phyloP scores from a whole-genome alignment of 2,113 vertebrate species.

The Chamaetylas fuelleborni region DNA sequence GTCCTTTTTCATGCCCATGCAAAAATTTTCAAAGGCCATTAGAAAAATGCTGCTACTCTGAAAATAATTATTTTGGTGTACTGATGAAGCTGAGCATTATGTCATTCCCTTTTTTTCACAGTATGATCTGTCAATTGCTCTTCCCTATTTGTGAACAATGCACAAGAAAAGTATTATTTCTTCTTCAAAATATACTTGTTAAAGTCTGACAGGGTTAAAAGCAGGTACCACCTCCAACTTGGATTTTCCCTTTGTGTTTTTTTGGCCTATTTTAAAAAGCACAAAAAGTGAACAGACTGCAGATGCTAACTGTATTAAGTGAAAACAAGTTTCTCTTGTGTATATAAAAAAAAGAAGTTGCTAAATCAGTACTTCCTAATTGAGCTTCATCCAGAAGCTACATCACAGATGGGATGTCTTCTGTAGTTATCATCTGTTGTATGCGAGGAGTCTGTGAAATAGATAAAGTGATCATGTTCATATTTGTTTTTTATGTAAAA shows the following conservation, averaged over 20 bases:
- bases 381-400: neutral
- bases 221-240: neutral
- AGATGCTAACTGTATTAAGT: neutral
- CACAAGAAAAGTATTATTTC: neutral
- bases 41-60: neutral
- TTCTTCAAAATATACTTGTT: neutral
- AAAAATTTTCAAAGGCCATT: neutral
- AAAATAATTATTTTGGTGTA: neutral
- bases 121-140: neutral
- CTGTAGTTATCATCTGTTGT: neutral
- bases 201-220: neutral
- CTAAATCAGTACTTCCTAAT: neutral
- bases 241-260: neutral
- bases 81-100: neutral
- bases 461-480: neutral
- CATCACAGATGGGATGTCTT: neutral
- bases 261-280: neutral
- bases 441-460: neutral
- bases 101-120: neutral
- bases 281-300: neutral
- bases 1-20: neutral
- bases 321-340: neutral
- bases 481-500: neutral
- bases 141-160: neutral
- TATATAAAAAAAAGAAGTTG: neutral